Evolutionary conservation across 1,140 invertebrate species (phyloP).

Genomic region (Scaptomyza graminum): DNA sequence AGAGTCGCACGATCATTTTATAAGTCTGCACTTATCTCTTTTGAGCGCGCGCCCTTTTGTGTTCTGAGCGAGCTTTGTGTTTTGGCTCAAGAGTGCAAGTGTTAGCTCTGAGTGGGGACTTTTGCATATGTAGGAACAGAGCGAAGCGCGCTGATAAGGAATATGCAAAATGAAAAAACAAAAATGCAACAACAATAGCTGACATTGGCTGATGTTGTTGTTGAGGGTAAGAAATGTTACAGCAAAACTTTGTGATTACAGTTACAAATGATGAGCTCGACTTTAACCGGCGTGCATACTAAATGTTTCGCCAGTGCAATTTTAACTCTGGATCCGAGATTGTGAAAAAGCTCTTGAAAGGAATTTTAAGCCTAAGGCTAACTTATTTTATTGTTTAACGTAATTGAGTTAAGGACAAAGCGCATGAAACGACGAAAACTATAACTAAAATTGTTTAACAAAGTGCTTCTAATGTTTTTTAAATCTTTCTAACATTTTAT

Average conservation of each 20-base stretch:
- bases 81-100: constrained; percentile 8
- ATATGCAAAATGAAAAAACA: constrained; percentile 44
- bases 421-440: background rate
- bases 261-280: constrained; percentile 7
- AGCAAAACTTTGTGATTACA: constrained; percentile 17
- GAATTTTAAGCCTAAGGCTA: constrained; percentile 8
- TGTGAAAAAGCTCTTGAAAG: constrained; percentile 8
- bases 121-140: constrained; percentile 34
- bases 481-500: constrained; percentile 1
- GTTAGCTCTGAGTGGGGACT: constrained; percentile 25
- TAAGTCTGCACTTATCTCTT: background rate
- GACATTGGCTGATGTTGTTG: constrained; percentile 23
- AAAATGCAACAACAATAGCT: constrained; percentile 22
- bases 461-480: constrained; percentile 9
- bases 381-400: background rate
- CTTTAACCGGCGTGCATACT: constrained; percentile 4
- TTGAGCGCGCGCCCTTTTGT: constrained; percentile 7
- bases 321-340: constrained; percentile 22
- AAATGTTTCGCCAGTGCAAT: constrained; percentile 22
- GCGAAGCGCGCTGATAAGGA: constrained; percentile 57
- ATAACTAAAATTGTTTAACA: background rate
- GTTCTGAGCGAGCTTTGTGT: background rate
- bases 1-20: background rate
- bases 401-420: background rate
- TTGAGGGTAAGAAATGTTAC: constrained; percentile 19